phyloP scores from a whole-genome alignment of 2,888 invertebrate species.

The Atethmia centrago region DNA sequence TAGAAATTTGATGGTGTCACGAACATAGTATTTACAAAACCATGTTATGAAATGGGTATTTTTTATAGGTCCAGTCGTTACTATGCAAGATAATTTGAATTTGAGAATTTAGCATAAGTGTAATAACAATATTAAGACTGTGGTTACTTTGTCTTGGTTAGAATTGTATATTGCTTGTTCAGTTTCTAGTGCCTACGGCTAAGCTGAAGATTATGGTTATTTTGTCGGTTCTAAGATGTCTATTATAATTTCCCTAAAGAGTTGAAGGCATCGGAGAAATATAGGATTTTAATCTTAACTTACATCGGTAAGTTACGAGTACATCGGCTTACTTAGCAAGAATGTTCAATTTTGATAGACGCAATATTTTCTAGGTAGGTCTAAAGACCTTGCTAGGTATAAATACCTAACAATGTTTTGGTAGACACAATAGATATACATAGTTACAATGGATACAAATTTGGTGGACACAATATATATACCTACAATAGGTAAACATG shows the following conservation, averaged over 20 bases:
- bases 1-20: background rate
- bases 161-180: background rate
- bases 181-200: background rate
- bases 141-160: background rate
- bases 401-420: background rate
- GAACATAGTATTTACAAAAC: background rate
- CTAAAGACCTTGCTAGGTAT: too few relatives aligned
- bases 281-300: conserved; percentile 6
- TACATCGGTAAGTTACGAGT: too few relatives aligned
- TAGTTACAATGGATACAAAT: too few relatives aligned
- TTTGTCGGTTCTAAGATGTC: background rate
- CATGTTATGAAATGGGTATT: background rate
- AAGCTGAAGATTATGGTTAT: background rate
- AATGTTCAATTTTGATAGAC: background rate
- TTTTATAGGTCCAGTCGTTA: background rate
- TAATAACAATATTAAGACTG: background rate
- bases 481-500: too few relatives aligned
- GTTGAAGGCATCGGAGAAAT: background rate
- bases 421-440: too few relatives aligned
- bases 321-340: too few relatives aligned
- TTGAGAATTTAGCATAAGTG: background rate
- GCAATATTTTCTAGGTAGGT: background rate
- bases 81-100: background rate
- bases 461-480: too few relatives aligned
- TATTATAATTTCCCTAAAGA: conserved; percentile 7